Conservation (phyloP, 2,797 vertebrate genomes). For the Lagorchestes hirsutus region DNA sequence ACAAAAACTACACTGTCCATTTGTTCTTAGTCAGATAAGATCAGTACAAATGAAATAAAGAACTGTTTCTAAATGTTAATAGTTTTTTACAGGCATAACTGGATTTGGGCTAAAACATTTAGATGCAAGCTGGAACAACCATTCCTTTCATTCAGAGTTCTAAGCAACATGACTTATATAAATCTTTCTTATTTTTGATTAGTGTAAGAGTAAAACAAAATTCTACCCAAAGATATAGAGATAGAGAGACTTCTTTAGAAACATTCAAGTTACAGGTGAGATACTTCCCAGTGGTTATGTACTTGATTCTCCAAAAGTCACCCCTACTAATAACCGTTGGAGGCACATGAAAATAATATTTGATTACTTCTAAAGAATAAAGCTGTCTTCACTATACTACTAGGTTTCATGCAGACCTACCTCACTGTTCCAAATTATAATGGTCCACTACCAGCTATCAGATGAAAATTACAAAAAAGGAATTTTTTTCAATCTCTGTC, state of each 20-base stretch:
- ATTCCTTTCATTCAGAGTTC: constrained; percentile 65
- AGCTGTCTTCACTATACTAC: not conserved
- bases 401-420: not conserved
- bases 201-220: constrained; percentile 69
- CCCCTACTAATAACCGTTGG: not conserved
- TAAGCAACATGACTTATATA: constrained; percentile 70
- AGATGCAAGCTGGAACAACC: constrained; percentile 74
- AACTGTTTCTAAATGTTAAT: constrained; percentile 72
- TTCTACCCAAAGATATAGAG: constrained; percentile 38
- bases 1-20: constrained; percentile 48
- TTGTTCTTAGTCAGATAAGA: constrained; percentile 76
- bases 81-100: constrained; percentile 71
- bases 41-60: constrained; percentile 78
- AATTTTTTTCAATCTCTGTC: constrained; percentile 73
- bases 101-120: constrained; percentile 76
- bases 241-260: constrained; percentile 4
- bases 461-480: constrained; percentile 62
- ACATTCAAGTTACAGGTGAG: constrained; percentile 17
- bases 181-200: constrained; percentile 69
- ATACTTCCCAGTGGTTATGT: not conserved
- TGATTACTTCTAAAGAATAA: constrained; percentile 16
- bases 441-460: constrained; percentile 71
- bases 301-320: constrained; percentile 12
- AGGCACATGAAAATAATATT: not conserved
- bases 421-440: constrained; percentile 67